These are phyloP conservation scores for Leptinotarsa haldemani DNA, from an alignment of 2,888 invertebrate species.

Conservation along the genomic window DNA sequence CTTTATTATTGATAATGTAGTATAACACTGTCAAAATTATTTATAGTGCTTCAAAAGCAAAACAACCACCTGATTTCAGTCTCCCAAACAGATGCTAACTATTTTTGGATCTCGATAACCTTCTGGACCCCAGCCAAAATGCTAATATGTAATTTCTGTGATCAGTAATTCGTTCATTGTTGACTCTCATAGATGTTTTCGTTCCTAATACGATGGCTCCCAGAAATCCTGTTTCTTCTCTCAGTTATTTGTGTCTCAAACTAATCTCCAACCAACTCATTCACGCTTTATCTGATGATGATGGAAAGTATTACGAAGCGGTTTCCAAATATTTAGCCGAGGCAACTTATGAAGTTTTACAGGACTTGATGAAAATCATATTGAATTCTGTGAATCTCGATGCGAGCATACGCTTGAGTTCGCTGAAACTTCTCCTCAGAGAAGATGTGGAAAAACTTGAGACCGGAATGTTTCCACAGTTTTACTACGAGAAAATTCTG, in stretches of 20 bases:
- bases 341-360: conserved; percentile 76
- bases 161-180: conserved; percentile 30
- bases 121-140: too few relatives aligned
- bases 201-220: conserved; percentile 70
- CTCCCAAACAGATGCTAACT: too few relatives aligned
- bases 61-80: not conserved
- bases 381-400: conserved; percentile 76
- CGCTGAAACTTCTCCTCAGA: conserved; percentile 74
- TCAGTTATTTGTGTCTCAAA: conserved; percentile 72
- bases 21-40: not conserved
- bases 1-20: too few relatives aligned
- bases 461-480: conserved; percentile 77
- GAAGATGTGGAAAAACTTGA: conserved; percentile 75
- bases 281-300: conserved; percentile 72
- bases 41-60: not conserved
- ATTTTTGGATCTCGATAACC: too few relatives aligned
- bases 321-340: conserved; percentile 61
- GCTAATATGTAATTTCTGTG: too few relatives aligned
- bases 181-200: conserved; percentile 28
- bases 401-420: conserved; percentile 75
- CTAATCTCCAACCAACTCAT: conserved; percentile 73
- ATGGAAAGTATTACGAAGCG: conserved; percentile 67
- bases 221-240: conserved; percentile 71
- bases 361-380: conserved; percentile 75
- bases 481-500: conserved; percentile 77